Evolutionary conservation across 2,797 vertebrate genomes (phyloP), one percentile per base, ranked within the genome.

Genomic region (Petrocephalus sullivani): DNA sequence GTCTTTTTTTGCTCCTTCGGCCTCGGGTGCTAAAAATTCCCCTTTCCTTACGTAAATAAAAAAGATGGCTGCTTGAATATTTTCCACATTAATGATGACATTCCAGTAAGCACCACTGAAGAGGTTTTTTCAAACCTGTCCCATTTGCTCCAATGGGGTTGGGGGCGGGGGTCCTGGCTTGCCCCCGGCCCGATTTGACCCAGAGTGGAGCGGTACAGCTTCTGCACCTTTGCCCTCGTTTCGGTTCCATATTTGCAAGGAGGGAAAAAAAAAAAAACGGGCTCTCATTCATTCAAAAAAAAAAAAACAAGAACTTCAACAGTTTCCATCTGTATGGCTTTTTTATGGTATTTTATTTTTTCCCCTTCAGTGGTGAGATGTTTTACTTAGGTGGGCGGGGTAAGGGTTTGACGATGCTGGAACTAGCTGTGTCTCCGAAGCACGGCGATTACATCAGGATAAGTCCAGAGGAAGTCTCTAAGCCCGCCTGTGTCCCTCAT

Each of bases 21-120:
- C 23, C 49, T 84, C 51, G 1, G 71, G 19, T 84, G 54, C 54
- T 85, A 85, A 57, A 85, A 85, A 85, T 85, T 23, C 53, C 6
- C 23, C 53, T 85, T 85, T 85, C 41, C 28, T 85, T 85, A 58
- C 54, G 10, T 53, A 85, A 57, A 85, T 10, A 51, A 56, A 51
- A 23, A 57, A 54, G 10, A 85, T 16, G 14, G 3, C 5, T 19
- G 5, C 19, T 10, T 8, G 53, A 85, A 58, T 58, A 85, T 85
- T 58, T 85, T 85, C 84, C 84, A 85, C 54, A 85, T 85, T 85
- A 33, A 85, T 16, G 12, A 58, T 58, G 28, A 37, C 54, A 85
- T 85, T 58, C 84, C 84, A 85, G 53, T 54, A 16, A 37, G 83
- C 51, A 23, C 46, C n/a, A 28, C 2, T 14, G 14, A 82, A n/a